phyloP scores from a whole-genome alignment of 2,797 vertebrate genomes.

The Simalia tracyae region DNA sequence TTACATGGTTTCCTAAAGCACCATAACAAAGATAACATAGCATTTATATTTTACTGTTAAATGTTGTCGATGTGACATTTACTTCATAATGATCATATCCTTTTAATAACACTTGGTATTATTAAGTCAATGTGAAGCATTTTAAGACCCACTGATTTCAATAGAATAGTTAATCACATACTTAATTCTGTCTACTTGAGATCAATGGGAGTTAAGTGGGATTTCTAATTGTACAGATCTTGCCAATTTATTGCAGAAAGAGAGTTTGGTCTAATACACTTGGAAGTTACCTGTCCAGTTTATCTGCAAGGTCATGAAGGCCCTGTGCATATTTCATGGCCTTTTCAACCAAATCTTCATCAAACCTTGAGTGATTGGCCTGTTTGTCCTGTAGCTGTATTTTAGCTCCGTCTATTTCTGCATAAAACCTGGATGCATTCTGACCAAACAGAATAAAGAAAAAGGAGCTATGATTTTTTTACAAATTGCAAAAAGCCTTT shows the following conservation, averaged over 20 bases:
- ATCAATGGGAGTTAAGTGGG: not conserved
- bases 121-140: not conserved
- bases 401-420: slow-evolving; percentile 89
- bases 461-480: slow-evolving; percentile 14
- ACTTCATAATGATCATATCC: slow-evolving; percentile 12
- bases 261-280: slow-evolving; percentile 1
- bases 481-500: not conserved
- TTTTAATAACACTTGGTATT: not conserved
- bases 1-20: not conserved
- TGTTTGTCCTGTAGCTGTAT: slow-evolving; percentile 80
- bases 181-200: not conserved
- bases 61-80: not conserved
- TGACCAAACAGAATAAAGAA: slow-evolving; percentile 63
- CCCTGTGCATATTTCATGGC: slow-evolving; percentile 80
- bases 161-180: not conserved
- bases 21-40: no score
- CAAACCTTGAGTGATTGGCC: slow-evolving; percentile 80
- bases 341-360: slow-evolving; percentile 82
- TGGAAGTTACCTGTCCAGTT: slow-evolving; percentile 81
- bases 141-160: not conserved
- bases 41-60: not conserved
- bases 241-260: not conserved
- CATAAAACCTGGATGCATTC: slow-evolving; percentile 86
- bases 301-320: slow-evolving; percentile 80
- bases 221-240: not conserved